Base-by-base conservation (phyloP, 2,888 invertebrate species). In the Campoplex nolae region DNA sequence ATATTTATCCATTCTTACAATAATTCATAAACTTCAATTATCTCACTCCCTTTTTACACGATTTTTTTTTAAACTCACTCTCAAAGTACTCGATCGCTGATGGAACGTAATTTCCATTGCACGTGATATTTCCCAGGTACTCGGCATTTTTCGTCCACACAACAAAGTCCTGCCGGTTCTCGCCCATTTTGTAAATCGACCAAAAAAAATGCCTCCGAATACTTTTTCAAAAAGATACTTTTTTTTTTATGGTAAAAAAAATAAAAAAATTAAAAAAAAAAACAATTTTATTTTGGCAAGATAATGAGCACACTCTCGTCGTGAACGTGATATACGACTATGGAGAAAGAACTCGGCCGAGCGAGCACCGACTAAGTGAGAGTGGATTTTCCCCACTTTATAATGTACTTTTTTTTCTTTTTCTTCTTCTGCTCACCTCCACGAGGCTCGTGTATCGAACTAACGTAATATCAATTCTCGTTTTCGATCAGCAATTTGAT, bases 51-150 rank as follows among this genome's bases (percentile, higher is more conserved):
- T 38, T 38, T 42, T 58, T 32, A 8, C 28, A 28, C 51, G 18
- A 51, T 51, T 32, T 16, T 65, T 13, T 76, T 83, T 68, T 56
- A 68, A 71, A 93, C 94, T 94, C 88, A 94, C 94, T 92, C 88
- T 92, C 92, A 80, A 94, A 90, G 45, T 92, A 90, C 68, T 94
- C 92, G 42, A 90, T 88, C 28, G 93, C 90, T 38, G 91, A 89
- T 6, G 94, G 94, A 71, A 94, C 90, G 83, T 91, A 91, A 71
- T 89, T 87, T 48, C 90, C 84, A 38, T 92, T 88, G 86, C 94
- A 94, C 84, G 88, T 92, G 58, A 91, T 83, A 83, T 93, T 93
- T 67, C 88, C 88, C 77, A 85, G 79, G 74, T 88, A 86, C 62
- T 74, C 75, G 11, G 84, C 73, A 58, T 83, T 79, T 51, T 76